Percentiles rank a stretch among this genome's conserved stretches.
These are phyloP conservation scores for Synchiropus splendidus DNA, from an alignment of 2,113 vertebrate species.

Conservation along the genomic window DNA sequence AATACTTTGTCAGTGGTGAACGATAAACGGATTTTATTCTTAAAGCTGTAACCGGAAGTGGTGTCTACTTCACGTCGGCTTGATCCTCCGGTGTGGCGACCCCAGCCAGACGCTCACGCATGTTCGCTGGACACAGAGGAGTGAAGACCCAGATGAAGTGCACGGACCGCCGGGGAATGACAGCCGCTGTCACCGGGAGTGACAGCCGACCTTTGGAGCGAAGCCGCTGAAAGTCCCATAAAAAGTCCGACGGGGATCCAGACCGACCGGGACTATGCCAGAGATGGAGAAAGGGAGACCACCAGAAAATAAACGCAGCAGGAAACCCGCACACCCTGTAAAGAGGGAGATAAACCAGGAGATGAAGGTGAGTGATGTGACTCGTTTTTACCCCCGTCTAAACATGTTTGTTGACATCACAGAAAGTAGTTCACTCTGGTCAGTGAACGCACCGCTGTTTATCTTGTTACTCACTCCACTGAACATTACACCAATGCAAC, in stretches of 20 bases:
- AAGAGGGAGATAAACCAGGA: slow-evolving; percentile 93
- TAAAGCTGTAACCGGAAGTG: slow-evolving; percentile 23
- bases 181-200: slow-evolving; percentile 62
- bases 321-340: slow-evolving; percentile 87
- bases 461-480: no score
- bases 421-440: no score
- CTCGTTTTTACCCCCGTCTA: no score
- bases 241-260: slow-evolving; percentile 46
- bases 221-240: slow-evolving; percentile 13
- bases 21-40: slow-evolving; percentile 25
- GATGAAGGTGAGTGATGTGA: slow-evolving; percentile 79
- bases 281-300: slow-evolving; percentile 97
- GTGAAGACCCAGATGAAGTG: slow-evolving; percentile 62
- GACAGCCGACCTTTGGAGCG: slow-evolving; percentile 58
- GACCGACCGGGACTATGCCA: slow-evolving; percentile 78
- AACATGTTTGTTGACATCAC: no score
- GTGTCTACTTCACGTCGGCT: neutral
- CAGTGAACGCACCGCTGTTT: no score
- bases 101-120: slow-evolving; percentile 37
- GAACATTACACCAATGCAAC: no score
- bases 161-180: slow-evolving; percentile 62
- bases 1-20: no score
- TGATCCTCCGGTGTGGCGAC: slow-evolving; percentile 32
- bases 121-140: slow-evolving; percentile 47
- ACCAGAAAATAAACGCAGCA: slow-evolving; percentile 94